These are phyloP conservation scores for Nyctibius bracteatus DNA, from an alignment of 2,113 vertebrate species.

Conservation along the genomic window DNA sequence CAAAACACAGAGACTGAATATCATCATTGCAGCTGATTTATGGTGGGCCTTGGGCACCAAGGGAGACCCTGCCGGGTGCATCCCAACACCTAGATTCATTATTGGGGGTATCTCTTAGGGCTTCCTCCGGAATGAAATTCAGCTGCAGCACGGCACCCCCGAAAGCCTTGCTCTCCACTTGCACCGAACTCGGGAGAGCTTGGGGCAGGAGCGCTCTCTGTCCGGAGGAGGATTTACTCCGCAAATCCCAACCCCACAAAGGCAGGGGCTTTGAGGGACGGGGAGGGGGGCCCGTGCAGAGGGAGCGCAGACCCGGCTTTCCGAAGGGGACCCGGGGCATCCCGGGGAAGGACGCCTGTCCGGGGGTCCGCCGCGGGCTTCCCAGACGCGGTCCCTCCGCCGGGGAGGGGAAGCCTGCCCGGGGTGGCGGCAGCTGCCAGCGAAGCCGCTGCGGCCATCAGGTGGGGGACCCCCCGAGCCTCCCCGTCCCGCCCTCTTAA, in stretches of 20 bases:
- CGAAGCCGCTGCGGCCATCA: not conserved
- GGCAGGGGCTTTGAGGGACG: not conserved
- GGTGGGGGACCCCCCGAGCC: not conserved
- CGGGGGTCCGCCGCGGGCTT: not conserved
- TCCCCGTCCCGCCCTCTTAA: no score
- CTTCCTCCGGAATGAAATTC: not conserved
- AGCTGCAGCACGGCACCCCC: not conserved
- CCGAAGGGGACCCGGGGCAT: no score
- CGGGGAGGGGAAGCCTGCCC: no score
- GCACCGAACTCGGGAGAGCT: not conserved
- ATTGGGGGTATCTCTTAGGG: not conserved
- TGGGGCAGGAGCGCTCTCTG: not conserved
- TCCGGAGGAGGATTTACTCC: not conserved
- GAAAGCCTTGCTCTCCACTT: not conserved
- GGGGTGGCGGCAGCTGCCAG: not conserved
- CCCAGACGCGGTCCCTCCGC: not conserved
- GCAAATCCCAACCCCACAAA: not conserved
- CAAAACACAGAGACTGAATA: not conserved
- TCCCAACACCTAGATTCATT: not conserved
- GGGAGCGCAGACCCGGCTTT: no score
- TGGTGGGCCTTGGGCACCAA: not conserved
- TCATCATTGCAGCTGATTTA: not conserved
- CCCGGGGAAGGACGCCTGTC: not conserved
- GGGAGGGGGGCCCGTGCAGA: fast-evolving
- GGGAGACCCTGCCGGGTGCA: not conserved